These are phyloP conservation scores for Prietella phreatophila DNA, from an alignment of 2,113 vertebrate species.

Conservation along the genomic window DNA sequence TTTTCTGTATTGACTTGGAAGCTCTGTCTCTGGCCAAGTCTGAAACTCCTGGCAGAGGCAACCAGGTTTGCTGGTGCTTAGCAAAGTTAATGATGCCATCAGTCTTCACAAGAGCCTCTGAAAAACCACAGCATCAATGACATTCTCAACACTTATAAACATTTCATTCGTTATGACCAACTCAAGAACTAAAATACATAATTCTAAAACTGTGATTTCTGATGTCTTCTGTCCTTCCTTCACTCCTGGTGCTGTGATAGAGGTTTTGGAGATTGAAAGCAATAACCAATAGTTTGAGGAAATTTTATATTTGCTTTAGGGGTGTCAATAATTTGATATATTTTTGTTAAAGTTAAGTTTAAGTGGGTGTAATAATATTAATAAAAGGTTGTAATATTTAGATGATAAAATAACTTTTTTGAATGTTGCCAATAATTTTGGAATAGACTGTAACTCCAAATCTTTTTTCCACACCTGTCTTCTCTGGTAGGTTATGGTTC, in stretches of 20 bases:
- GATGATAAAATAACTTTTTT: background rate
- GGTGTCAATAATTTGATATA: background rate
- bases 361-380: no score
- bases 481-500: background rate
- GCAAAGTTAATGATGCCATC: background rate
- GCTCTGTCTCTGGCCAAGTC: background rate
- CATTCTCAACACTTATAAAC: background rate
- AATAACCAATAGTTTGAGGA: background rate
- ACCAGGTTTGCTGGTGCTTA: background rate
- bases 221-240: background rate
- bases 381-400: background rate
- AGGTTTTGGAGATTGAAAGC: background rate
- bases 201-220: background rate
- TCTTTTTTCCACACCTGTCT: background rate
- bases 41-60: background rate
- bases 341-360: background rate
- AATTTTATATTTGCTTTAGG: background rate
- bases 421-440: background rate
- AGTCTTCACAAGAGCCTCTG: background rate
- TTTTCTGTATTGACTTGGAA: background rate
- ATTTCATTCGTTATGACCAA: background rate
- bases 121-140: background rate
- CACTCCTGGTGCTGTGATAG: background rate
- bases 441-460: background rate
- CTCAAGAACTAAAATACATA: background rate